Evolutionary conservation across 2,797 vertebrate genomes (phyloP), one percentile per base, ranked within the genome.

Genomic region (Epinephelus awoara): DNA sequence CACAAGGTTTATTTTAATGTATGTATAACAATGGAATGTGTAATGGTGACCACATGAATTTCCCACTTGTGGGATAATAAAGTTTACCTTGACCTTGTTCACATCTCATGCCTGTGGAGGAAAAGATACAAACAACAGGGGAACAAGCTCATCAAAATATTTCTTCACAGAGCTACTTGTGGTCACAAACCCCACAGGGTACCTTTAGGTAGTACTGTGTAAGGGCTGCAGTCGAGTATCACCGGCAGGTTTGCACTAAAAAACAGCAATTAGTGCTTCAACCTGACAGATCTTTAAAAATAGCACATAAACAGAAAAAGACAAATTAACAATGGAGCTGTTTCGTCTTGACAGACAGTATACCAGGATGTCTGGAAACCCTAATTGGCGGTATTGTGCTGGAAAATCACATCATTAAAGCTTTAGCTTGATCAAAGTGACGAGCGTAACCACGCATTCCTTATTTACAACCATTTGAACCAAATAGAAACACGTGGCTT

Each of bases 381-480:
- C 11, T 78, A 73, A 76, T 79, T 83, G 62, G 42, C 52, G 46
- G 18, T 52, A 46, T 40, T 56, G 34, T 57, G 44, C 17, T 23
- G 11, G 25, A 44, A 51, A 71, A 73, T 46, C 25, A 61, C 11
- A 52, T 11, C 17, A 55, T 63, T n/a, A 70, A 19, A 75, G 40
- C 15, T 50, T 67, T 58, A 59, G 42, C 51, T 62, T 63, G 27
- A 52, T 66, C n/a, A 63, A 77, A 66, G 56, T 49, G 42, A 56
- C 19, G 10, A 66, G 15, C 0, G 1, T 23, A 50, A 50, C n/a
- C 0, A 10, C 6, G 9, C 50, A 72, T 25, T 46, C 5, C 58
- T 18, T 12, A 47, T 62, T 34, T 65, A 29, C 8, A 65, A 11
- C 58, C 12, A 59, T 19, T 40, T 27, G 9, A 75, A 29, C 29